phyloP scores from a whole-genome alignment of 1,140 invertebrate genomes.

The Hylaeus anthracinus region DNA sequence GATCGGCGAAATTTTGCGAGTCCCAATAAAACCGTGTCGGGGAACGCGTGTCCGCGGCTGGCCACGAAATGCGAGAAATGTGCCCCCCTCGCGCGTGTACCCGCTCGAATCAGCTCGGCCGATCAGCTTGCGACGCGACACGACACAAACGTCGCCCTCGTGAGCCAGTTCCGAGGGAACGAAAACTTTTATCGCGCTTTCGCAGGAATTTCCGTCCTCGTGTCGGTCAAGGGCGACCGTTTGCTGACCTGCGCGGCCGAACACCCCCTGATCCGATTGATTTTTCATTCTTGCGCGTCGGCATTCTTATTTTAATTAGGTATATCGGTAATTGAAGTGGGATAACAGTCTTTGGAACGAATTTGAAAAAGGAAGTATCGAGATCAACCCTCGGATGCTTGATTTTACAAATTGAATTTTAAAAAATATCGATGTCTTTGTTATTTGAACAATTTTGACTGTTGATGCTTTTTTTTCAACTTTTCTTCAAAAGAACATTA shows the following conservation, averaged over 20 bases:
- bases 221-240: neutral
- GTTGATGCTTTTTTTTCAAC: too few relatives aligned
- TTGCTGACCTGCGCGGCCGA: neutral
- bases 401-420: too few relatives aligned
- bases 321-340: too few relatives aligned
- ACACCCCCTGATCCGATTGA: too few relatives aligned
- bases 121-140: constrained; percentile 35
- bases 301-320: too few relatives aligned
- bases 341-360: too few relatives aligned
- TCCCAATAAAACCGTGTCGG: constrained; percentile 61
- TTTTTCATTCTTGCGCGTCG: too few relatives aligned
- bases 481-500: too few relatives aligned
- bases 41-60: constrained; percentile 46
- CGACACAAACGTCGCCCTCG: constrained; percentile 13
- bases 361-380: too few relatives aligned
- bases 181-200: neutral
- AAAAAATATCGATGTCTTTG: too few relatives aligned
- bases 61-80: constrained; percentile 63
- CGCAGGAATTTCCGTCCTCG: neutral
- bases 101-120: constrained; percentile 46
- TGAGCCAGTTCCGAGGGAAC: constrained; percentile 1
- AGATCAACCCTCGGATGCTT: too few relatives aligned
- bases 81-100: constrained; percentile 20
- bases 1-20: constrained; percentile 58
- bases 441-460: too few relatives aligned